Percentiles rank a stretch among this genome's conserved stretches.
These are phyloP conservation scores for Myiotriccus ornatus DNA, from an alignment of 2,797 vertebrate genomes.

Conservation along the genomic window DNA sequence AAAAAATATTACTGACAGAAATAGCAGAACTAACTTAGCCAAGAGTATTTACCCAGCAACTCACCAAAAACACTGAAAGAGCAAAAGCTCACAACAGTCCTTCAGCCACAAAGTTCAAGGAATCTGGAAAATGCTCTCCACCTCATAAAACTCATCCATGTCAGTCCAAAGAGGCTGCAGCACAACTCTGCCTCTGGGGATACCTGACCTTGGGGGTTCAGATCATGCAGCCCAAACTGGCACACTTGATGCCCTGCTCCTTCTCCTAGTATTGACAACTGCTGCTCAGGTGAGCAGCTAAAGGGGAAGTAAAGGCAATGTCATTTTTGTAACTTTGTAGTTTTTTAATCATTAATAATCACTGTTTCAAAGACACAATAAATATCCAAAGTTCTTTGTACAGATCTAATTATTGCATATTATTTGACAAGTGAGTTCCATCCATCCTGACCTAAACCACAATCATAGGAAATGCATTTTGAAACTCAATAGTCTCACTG, in stretches of 20 bases:
- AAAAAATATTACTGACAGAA: neutral
- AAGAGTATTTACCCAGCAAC: neutral
- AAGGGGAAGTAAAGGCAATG: neutral
- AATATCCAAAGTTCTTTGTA: neutral
- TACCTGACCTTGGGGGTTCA: neutral
- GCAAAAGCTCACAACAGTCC: neutral
- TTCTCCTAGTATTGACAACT: neutral
- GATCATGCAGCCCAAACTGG: neutral
- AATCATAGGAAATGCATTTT: constrained; percentile 13
- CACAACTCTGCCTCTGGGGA: neutral
- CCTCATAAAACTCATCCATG: neutral
- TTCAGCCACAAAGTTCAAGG: neutral
- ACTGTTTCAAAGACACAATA: neutral
- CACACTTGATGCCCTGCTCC: neutral
- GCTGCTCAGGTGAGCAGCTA: neutral
- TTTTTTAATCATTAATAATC: neutral
- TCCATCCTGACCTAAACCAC: neutral
- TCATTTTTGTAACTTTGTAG: neutral
- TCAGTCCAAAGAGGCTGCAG: neutral
- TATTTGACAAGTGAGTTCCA: neutral
- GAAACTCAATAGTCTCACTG: constrained; percentile 41
- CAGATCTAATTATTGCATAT: neutral
- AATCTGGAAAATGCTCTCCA: neutral
- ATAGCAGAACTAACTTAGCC: neutral
- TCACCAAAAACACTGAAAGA: neutral